Conservation (phyloP, 2,888 invertebrate genomes). For the Ectemnius lituratus region DNA sequence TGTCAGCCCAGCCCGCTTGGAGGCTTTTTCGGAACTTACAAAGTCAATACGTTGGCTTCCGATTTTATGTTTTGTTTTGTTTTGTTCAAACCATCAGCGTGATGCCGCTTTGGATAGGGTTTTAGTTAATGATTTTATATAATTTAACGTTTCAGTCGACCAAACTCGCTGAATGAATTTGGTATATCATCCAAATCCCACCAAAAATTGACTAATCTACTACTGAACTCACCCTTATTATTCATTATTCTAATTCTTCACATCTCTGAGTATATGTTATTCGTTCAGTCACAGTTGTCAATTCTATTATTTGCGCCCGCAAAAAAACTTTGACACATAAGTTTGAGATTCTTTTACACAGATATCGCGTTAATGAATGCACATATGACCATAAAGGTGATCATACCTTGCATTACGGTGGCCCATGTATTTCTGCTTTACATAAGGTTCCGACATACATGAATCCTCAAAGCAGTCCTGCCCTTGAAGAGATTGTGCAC, state of each 20-base stretch:
- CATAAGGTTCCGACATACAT: constrained; percentile 77
- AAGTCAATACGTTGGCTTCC: constrained; percentile 62
- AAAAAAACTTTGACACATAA: constrained; percentile 4
- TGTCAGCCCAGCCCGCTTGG: constrained; percentile 75
- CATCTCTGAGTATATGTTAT: constrained; percentile 36
- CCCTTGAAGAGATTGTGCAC: constrained; percentile 63
- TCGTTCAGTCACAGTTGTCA: constrained; percentile 42
- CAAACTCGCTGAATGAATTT: constrained; percentile 49
- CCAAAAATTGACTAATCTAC: constrained; percentile 16
- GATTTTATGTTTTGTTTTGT: constrained; percentile 32
- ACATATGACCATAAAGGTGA: neutral
- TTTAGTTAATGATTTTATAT: constrained; percentile 34
- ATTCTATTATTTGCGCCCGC: constrained; percentile 18
- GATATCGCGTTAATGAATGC: constrained; percentile 27
- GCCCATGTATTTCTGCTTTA: constrained; percentile 86
- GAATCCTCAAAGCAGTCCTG: constrained; percentile 66
- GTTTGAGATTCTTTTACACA: constrained; percentile 18
- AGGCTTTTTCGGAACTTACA: constrained; percentile 72
- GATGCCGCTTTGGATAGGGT: constrained; percentile 18
- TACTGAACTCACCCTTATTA: neutral
- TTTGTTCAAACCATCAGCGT: constrained; percentile 32
- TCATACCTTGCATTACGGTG: constrained; percentile 87
- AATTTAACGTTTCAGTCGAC: constrained; percentile 16
- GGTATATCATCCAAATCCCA: constrained; percentile 22
- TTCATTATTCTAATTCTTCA: neutral